A percentile compares a stretch with the other conserved stretches of the same genome.
These are phyloP conservation scores for Sigmodon hispidus DNA, from an alignment of 2,113 vertebrate genomes.

Conservation along the genomic window DNA sequence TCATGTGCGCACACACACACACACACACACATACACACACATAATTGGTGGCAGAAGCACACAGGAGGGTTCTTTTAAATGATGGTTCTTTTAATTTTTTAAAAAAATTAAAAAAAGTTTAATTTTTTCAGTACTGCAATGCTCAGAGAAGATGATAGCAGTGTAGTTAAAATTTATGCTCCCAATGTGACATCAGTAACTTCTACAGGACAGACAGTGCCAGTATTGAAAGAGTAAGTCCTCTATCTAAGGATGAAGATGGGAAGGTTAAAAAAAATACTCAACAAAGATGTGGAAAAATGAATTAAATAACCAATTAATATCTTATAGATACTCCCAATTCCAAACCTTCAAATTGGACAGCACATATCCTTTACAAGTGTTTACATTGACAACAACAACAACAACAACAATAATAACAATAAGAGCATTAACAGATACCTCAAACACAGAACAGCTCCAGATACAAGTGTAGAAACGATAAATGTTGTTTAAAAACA, in stretches of 20 bases:
- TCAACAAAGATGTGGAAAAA: background rate
- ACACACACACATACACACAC: background rate
- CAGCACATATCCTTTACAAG: background rate
- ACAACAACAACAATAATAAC: too few species aligned
- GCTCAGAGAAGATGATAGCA: background rate
- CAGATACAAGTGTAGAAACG: background rate
- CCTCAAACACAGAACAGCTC: background rate
- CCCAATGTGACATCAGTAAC: background rate
- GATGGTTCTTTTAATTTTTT: too few species aligned
- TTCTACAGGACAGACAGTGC: background rate
- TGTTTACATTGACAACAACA: too few species aligned
- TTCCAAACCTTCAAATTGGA: background rate
- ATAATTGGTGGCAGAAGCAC: too few species aligned
- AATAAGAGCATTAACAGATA: background rate
- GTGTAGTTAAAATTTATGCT: background rate
- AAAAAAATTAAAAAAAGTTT: too few species aligned
- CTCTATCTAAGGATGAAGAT: background rate
- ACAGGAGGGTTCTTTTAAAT: too few species aligned
- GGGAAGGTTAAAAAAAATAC: background rate
- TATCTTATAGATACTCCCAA: background rate
- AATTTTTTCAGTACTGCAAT: background rate
- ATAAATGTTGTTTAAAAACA: background rate
- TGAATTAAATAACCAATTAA: background rate
- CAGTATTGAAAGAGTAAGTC: background rate
- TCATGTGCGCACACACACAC: background rate